Base-by-base conservation (phyloP, 2,113 vertebrate species). In the Cyprinus carpio region DNA sequence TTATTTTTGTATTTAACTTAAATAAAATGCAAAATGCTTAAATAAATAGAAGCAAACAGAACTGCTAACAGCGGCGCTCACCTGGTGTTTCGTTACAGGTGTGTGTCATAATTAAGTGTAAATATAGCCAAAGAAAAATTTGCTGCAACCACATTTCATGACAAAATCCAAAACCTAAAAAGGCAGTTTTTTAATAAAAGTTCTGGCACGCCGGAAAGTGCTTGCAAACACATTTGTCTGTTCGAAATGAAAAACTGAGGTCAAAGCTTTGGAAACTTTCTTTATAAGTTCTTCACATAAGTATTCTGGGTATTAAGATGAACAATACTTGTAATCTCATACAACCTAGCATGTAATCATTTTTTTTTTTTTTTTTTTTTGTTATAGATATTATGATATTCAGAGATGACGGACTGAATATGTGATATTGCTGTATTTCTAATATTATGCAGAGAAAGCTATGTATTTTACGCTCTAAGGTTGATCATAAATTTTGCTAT, bases 21-120 rank as follows among this genome's bases (percentile, higher is more conserved):
- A 43, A 25, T 74, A 74, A 20, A 56, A 34, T 34, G 34, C n/a
- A n/a, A 40, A 40, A 9, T 12, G 27, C 10, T n/a, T 3, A 15
- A 34, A 23, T 12, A 9, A 77, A n/a, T n/a, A 40, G 20, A 43
- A 64, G 37, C 58, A 16, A 18, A 20, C 37, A 20, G 78, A 80
- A 37, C 15, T 34, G 51, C 51, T 13, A 34, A 43, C 34, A 60
- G 76, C 13, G 34, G 58, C 8, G n/a, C 78, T 80, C 78, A 64
- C 58, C 78, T 80, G 78, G 83, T 11, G 60, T 40, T 54, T 78
- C 23, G 16, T 62, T 15, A 25, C 84, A 78, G 75, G 75, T 85
- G 84, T 37, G 18, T 6, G 40, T 27, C 76, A 1, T 71, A 58
- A 76, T 83, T 43, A 79, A 13, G 62, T 78, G 67, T 40, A 71